Conservation (phyloP, 2,888 invertebrate genomes). For the Agrochola lota region DNA sequence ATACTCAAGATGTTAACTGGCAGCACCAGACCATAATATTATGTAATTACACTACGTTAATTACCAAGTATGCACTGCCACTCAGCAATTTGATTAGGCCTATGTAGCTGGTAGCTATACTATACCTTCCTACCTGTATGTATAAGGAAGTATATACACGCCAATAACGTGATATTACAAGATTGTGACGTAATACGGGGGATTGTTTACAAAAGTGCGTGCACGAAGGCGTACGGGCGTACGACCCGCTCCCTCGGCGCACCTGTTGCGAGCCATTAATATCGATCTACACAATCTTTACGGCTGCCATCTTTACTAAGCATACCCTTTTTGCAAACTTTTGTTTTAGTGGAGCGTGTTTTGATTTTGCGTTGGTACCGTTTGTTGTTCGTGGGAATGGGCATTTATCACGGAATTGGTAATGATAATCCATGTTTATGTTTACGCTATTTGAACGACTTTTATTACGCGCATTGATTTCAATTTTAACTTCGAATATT, state of each 20-base stretch:
- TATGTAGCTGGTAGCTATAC: not conserved
- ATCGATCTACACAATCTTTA: slow-evolving; percentile 60
- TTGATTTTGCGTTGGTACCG: slow-evolving; percentile 2
- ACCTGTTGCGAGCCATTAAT: slow-evolving; percentile 64
- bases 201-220: slow-evolving; percentile 54
- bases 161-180: slow-evolving; percentile 34
- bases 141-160: slow-evolving; percentile 27
- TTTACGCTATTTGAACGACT: not conserved
- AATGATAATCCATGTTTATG: not conserved
- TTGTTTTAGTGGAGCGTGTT: slow-evolving; percentile 29
- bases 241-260: slow-evolving; percentile 40
- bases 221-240: slow-evolving; percentile 21
- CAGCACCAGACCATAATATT: not conserved
- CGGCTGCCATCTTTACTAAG: slow-evolving; percentile 38
- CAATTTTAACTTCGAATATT: not conserved
- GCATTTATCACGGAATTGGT: not conserved
- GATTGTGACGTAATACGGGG: slow-evolving; percentile 42
- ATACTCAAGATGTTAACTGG: not conserved
- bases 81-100: slow-evolving; percentile 30
- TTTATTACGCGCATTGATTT: not conserved
- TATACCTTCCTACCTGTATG: not conserved
- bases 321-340: slow-evolving; percentile 30
- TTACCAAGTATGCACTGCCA: slow-evolving; percentile 11
- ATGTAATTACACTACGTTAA: slow-evolving; percentile 7
- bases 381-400: not conserved